phyloP scores from a whole-genome alignment of 2,797 vertebrate species.

The Coregonus sp. region DNA sequence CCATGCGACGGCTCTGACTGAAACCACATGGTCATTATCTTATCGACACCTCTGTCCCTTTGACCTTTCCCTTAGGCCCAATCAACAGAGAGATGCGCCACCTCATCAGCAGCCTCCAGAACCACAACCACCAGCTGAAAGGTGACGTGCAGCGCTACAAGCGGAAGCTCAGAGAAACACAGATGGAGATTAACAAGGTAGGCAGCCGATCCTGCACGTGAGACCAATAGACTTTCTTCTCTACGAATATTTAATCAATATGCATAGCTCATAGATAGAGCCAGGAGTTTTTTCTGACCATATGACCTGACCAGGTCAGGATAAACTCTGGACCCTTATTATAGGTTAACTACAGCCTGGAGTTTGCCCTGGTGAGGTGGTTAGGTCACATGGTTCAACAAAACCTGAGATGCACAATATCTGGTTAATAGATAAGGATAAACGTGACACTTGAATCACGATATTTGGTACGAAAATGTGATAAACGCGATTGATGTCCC shows the following conservation, averaged over 20 bases:
- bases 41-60: not conserved
- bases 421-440: too few relatives aligned
- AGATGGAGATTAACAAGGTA: constrained; percentile 89
- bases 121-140: constrained; percentile 93
- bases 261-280: too few relatives aligned
- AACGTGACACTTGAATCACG: too few relatives aligned
- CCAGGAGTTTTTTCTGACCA: too few relatives aligned
- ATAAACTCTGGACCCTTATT: too few relatives aligned
- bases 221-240: not conserved
- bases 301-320: too few relatives aligned
- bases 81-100: constrained; percentile 96
- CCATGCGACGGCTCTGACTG: not conserved
- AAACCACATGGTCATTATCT: not conserved
- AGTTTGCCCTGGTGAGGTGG: too few relatives aligned
- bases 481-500: not conserved
- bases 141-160: constrained; percentile 93
- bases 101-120: constrained; percentile 92
- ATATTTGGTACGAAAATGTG: too few relatives aligned
- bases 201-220: not conserved
- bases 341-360: too few relatives aligned
- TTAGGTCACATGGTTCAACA: too few relatives aligned
- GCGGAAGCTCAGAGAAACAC: constrained; percentile 89
- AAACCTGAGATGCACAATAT: too few relatives aligned
- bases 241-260: too few relatives aligned
- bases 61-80: constrained; percentile 74